Evolutionary conservation across 2,888 invertebrate genomes (phyloP).

Genomic region (Microdon myrmicae): DNA sequence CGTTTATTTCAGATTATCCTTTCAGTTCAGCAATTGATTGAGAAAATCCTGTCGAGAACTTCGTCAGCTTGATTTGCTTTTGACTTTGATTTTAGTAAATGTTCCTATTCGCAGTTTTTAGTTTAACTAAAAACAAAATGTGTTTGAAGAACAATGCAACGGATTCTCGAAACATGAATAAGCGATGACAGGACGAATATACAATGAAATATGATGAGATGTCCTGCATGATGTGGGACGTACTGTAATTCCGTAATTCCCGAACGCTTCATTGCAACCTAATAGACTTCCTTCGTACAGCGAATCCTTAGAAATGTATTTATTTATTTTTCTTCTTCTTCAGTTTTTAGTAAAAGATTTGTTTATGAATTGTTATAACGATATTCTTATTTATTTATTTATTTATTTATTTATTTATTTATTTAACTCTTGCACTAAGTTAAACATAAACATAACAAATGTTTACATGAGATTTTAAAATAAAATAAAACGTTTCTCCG

Average conservation of each 20-base stretch:
- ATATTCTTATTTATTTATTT: slow-evolving; percentile 56
- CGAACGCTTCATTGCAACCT: slow-evolving; percentile 22
- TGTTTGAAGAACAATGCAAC: slow-evolving; percentile 18
- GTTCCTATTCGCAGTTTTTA: slow-evolving; percentile 16
- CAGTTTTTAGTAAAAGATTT: no score
- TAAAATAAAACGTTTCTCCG: slow-evolving; percentile 64
- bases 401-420: slow-evolving; percentile 56
- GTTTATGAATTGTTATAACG: slow-evolving; percentile 56
- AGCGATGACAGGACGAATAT: slow-evolving; percentile 45
- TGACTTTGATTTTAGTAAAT: slow-evolving; percentile 23
- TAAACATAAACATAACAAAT: slow-evolving; percentile 56
- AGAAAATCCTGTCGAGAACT: slow-evolving; percentile 5
- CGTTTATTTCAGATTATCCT: slow-evolving; percentile 33
- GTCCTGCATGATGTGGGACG: slow-evolving; percentile 31
- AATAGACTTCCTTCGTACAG: slow-evolving; percentile 46
- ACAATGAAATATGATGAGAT: slow-evolving; percentile 28
- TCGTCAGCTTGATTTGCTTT: slow-evolving; percentile 19
- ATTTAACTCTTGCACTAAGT: slow-evolving; percentile 52
- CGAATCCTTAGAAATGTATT: slow-evolving; percentile 56
- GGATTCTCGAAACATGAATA: slow-evolving; percentile 40
- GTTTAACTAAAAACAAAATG: slow-evolving; percentile 8
- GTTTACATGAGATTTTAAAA: slow-evolving; percentile 54
- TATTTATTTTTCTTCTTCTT: slow-evolving; percentile 60
- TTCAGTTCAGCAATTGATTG: slow-evolving; percentile 19
- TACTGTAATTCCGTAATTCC: slow-evolving; percentile 39